Evolutionary conservation across 2,888 invertebrate species (phyloP).

Genomic region (Drosophila macrothrix): DNA sequence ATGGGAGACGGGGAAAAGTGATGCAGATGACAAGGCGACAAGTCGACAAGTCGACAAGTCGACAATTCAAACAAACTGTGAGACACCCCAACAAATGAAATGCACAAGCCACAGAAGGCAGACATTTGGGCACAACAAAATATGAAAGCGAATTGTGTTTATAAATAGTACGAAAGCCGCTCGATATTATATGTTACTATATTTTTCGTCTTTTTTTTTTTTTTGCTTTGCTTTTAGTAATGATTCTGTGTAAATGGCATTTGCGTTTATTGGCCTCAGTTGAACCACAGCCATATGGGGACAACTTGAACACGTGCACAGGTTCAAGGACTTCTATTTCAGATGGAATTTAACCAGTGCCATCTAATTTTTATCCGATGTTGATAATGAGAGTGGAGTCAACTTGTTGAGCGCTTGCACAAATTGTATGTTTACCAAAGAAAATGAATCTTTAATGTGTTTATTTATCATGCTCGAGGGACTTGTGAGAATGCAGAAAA

Average conservation of each 20-base stretch:
- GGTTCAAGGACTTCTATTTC: conserved; percentile 3
- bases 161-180: conserved; percentile 53
- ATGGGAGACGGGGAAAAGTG: conserved; percentile 9
- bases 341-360: neutral
- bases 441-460: neutral
- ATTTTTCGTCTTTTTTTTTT: conserved; percentile 4
- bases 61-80: conserved; percentile 20
- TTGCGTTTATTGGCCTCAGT: conserved; percentile 65
- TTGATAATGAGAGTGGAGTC: neutral
- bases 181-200: conserved; percentile 29
- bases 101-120: conserved; percentile 34
- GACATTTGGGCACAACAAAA: conserved; percentile 61
- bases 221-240: conserved; percentile 3
- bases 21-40: conserved; percentile 32
- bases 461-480: neutral
- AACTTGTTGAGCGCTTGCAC: conserved; percentile 48
- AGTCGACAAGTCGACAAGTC: conserved; percentile 5
- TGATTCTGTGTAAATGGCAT: conserved; percentile 54
- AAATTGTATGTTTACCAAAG: neutral
- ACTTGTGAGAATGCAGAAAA: neutral
- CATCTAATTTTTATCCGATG: neutral
- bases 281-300: conserved; percentile 14
- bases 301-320: conserved; percentile 33
- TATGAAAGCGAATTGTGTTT: conserved; percentile 44
- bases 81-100: conserved; percentile 25